These are phyloP conservation scores for Ptiloglossa arizonensis DNA, from an alignment of 1,140 invertebrate species.

Conservation along the genomic window DNA sequence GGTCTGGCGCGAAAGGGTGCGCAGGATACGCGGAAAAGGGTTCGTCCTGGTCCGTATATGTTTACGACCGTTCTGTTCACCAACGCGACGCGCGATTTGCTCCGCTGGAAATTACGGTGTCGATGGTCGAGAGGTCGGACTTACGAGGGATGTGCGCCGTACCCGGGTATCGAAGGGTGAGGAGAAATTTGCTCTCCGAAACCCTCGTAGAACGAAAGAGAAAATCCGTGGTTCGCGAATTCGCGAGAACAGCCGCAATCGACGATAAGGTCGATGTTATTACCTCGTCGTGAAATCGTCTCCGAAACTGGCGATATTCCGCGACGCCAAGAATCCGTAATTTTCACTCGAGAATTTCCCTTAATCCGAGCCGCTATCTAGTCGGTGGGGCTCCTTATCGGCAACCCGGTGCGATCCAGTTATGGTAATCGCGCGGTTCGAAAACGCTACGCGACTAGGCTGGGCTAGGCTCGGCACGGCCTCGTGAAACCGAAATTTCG, in stretches of 20 bases:
- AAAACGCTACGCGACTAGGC: no score
- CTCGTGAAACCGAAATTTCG: conserved; percentile 14
- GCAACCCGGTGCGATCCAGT: conserved; percentile 27
- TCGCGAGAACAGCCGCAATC: no score
- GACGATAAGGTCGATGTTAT: neutral
- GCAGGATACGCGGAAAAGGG: conserved; percentile 78
- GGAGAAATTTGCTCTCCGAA: neutral
- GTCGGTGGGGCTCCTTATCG: conserved; percentile 24
- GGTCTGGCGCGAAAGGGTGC: conserved; percentile 77
- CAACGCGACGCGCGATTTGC: conserved; percentile 36
- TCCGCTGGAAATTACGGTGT: conserved; percentile 54
- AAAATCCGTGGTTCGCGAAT: neutral
- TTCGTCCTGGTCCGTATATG: conserved; percentile 74
- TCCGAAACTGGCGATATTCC: conserved; percentile 19
- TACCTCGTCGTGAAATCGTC: neutral
- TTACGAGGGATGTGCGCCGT: neutral
- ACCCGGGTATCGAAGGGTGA: neutral
- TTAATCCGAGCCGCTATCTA: conserved; percentile 42
- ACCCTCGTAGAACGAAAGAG: neutral
- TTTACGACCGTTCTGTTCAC: conserved; percentile 74
- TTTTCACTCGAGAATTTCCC: conserved; percentile 47
- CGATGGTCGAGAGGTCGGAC: neutral
- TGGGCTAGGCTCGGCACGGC: no score
- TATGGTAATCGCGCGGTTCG: conserved; percentile 36
- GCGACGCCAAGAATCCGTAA: conserved; percentile 44